A percentile compares a stretch with the other conserved stretches of the same genome.
phyloP scores from a whole-genome alignment of 2,797 vertebrate genomes.

The Notolabrus celidotus region DNA sequence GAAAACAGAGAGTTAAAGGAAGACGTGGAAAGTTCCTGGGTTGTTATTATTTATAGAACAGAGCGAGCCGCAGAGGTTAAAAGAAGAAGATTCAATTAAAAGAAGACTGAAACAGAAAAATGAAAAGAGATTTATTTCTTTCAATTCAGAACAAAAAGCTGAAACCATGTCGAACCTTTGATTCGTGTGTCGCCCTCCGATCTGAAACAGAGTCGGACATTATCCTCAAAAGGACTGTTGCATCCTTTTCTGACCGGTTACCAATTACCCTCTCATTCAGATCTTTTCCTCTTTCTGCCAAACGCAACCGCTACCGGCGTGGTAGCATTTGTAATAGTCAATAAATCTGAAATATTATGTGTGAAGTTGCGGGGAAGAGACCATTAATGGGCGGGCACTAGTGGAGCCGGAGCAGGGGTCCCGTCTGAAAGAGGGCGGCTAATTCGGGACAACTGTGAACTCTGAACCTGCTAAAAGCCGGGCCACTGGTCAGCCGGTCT shows the following conservation, averaged over 20 bases:
- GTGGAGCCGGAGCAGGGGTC: conserved; percentile 90
- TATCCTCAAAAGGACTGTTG: conserved; percentile 45
- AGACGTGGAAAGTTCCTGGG: conserved; percentile 29
- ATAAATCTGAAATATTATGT: conserved; percentile 99
- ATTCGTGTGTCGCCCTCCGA: conserved; percentile 60
- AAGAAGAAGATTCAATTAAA: conserved; percentile 3
- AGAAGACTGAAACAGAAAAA: not conserved
- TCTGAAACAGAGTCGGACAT: conserved; percentile 85
- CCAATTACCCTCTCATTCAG: conserved; percentile 93
- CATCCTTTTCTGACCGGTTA: conserved; percentile 75
- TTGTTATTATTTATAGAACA: conserved; percentile 20
- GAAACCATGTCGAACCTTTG: conserved; percentile 42
- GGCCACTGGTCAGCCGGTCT: conserved; percentile 89
- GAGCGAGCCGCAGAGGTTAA: conserved; percentile 5
- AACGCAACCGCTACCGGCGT: conserved; percentile 94
- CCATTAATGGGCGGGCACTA: conserved; percentile 95
- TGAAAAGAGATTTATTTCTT: conserved; percentile 20
- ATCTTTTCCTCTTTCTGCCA: conserved; percentile 81
- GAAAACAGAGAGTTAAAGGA: conserved; percentile 33
- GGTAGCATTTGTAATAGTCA: conserved; percentile 96
- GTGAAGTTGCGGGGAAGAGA: conserved; percentile 94
- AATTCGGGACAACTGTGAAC: conserved; percentile 99
- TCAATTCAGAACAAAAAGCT: conserved; percentile 44
- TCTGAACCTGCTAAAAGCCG: conserved; percentile 90
- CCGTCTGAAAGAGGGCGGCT: conserved; percentile 89